Evolutionary conservation across 2,888 invertebrate genomes (phyloP).

Genomic region (Labia minor): DNA sequence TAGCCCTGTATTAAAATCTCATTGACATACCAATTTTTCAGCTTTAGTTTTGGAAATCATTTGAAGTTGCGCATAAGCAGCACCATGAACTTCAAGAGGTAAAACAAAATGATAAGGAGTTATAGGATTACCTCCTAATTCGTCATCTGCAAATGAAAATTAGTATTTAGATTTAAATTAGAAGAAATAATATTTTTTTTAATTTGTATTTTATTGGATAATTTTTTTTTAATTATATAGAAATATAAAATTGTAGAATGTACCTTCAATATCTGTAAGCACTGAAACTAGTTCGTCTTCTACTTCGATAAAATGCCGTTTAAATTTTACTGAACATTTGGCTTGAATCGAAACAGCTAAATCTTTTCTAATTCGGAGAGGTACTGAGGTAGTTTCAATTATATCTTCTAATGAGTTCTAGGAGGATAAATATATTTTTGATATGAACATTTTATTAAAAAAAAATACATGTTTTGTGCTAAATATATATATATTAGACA

Average conservation of each 20-base stretch:
- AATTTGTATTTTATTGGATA: too few species aligned
- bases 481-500: too few species aligned
- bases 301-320: constrained; percentile 55
- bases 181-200: constrained; percentile 8
- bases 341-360: constrained; percentile 33
- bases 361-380: constrained; percentile 28
- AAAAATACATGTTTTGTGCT: too few species aligned
- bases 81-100: constrained; percentile 60
- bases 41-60: constrained; percentile 47
- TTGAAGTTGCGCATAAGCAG: constrained; percentile 54
- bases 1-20: too few species aligned
- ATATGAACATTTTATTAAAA: too few species aligned
- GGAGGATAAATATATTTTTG: too few species aligned
- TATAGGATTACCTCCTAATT: constrained; percentile 38
- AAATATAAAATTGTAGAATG: too few species aligned
- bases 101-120: constrained; percentile 59
- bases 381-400: not conserved
- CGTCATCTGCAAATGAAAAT: constrained; percentile 49
- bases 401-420: too few species aligned
- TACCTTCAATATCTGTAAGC: constrained; percentile 61
- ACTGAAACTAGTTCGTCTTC: constrained; percentile 61
- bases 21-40: constrained; percentile 40
- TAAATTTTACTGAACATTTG: constrained; percentile 53
- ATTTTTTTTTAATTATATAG: too few species aligned
- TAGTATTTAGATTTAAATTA: constrained; percentile 13